Evolutionary conservation across 2,888 invertebrate species (phyloP).

Genomic region (Leptopilina syphax): DNA sequence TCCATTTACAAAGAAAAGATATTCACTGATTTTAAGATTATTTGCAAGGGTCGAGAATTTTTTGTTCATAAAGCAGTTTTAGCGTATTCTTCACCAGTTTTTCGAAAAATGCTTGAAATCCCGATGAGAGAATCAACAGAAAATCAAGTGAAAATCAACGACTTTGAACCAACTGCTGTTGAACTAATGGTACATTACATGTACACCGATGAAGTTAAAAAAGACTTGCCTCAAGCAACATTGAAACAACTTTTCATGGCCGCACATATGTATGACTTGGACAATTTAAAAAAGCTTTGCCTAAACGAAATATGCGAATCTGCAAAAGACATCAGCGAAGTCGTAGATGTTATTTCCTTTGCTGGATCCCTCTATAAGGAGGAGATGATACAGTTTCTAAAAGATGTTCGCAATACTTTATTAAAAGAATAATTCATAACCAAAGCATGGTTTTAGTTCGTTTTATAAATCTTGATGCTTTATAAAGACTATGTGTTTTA

Average conservation of each 20-base stretch:
- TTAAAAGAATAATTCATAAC: too few species aligned
- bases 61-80: neutral
- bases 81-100: neutral
- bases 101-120: neutral
- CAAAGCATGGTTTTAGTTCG: too few species aligned
- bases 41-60: neutral
- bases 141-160: neutral
- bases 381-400: too few species aligned
- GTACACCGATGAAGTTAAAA: neutral
- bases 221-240: neutral
- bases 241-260: neutral
- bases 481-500: too few species aligned
- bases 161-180: neutral
- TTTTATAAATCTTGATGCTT: too few species aligned
- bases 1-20: neutral
- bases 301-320: too few species aligned
- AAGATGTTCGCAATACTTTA: too few species aligned
- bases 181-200: neutral
- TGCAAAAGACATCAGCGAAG: too few species aligned
- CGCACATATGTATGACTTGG: neutral
- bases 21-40: neutral
- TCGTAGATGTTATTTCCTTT: too few species aligned
- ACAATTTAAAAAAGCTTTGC: neutral
- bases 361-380: too few species aligned
- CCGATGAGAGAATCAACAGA: neutral